Evolutionary conservation across 2,888 invertebrate genomes (phyloP).

Genomic region (Ferdinandea cuprea): DNA sequence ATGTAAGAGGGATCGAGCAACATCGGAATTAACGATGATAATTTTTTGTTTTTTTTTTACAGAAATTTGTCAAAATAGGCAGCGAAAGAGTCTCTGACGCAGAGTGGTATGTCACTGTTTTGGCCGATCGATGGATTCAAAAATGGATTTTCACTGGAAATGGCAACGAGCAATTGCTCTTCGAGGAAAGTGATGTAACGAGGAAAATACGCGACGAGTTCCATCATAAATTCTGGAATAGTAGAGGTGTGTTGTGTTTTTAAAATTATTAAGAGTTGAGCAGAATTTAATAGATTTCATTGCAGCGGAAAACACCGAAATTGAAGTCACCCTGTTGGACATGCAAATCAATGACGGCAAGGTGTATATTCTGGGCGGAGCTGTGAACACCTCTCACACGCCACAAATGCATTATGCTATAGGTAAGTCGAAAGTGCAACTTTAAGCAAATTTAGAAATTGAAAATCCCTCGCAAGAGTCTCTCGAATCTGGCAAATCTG

Average conservation of each 20-base stretch:
- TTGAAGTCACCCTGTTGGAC: slow-evolving; percentile 90
- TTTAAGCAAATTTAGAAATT: too few relatives aligned
- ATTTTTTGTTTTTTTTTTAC: slow-evolving; percentile 16
- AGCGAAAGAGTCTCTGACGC: slow-evolving; percentile 82
- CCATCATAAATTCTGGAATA: slow-evolving; percentile 87
- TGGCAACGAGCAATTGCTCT: slow-evolving; percentile 88
- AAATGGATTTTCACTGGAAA: slow-evolving; percentile 89
- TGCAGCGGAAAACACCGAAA: slow-evolving; percentile 85
- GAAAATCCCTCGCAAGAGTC: too few relatives aligned
- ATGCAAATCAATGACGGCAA: slow-evolving; percentile 88
- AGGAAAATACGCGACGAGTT: slow-evolving; percentile 89
- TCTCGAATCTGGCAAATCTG: too few relatives aligned
- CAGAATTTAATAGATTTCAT: not conserved
- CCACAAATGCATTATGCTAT: slow-evolving; percentile 89
- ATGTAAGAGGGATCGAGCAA: slow-evolving; percentile 76
- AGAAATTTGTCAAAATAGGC: slow-evolving; percentile 88
- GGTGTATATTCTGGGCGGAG: slow-evolving; percentile 89
- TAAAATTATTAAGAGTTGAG: not conserved
- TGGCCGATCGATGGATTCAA: slow-evolving; percentile 91
- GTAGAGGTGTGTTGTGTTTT: slow-evolving; percentile 77
- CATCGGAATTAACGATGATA: not conserved
- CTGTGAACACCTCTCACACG: slow-evolving; percentile 86
- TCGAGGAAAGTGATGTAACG: slow-evolving; percentile 89
- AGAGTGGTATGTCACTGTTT: slow-evolving; percentile 87
- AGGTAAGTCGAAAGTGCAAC: slow-evolving; percentile 84